Conservation (phyloP, 2,113 vertebrate genomes). For the Oryzias woworae region DNA sequence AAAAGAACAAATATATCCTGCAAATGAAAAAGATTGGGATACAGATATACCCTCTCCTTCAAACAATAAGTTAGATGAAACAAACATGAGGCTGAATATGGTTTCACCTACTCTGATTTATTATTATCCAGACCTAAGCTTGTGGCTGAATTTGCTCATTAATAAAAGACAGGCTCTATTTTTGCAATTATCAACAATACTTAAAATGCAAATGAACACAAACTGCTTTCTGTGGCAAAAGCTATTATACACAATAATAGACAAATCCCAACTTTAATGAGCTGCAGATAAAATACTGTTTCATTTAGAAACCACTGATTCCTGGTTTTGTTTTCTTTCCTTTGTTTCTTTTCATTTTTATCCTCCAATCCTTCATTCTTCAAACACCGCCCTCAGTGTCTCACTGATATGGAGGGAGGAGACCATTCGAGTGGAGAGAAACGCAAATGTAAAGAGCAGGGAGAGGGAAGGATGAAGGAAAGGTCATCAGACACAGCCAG, state of each 20-base stretch:
- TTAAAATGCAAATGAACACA: conserved; percentile 8
- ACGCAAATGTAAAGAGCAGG: conserved; percentile 4
- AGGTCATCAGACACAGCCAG: conserved; percentile 22
- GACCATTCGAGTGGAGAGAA: neutral
- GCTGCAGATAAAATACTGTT: conserved; percentile 2
- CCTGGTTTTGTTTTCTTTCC: neutral
- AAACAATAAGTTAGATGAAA: conserved; percentile 1
- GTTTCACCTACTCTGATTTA: conserved; percentile 11
- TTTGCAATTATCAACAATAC: conserved; percentile 5
- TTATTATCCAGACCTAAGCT: neutral
- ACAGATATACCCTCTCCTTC: conserved; percentile 23
- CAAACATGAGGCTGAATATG: neutral
- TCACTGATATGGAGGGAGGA: neutral
- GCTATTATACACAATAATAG: neutral
- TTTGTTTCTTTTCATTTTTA: neutral
- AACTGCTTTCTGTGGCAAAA: neutral
- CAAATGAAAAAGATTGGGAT: conserved; percentile 22
- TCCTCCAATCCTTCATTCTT: conserved; percentile 20
- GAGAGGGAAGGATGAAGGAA: neutral
- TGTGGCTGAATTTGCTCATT: neutral
- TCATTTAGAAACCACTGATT: conserved; percentile 1
- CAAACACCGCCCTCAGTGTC: conserved; percentile 4
- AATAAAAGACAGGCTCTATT: neutral
- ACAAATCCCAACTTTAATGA: neutral
- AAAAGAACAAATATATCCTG: conserved; percentile 27